Percentiles rank a stretch among this genome's conserved stretches.
phyloP scores from a whole-genome alignment of 1,140 invertebrate species.

The Dendrolimus kikuchii region DNA sequence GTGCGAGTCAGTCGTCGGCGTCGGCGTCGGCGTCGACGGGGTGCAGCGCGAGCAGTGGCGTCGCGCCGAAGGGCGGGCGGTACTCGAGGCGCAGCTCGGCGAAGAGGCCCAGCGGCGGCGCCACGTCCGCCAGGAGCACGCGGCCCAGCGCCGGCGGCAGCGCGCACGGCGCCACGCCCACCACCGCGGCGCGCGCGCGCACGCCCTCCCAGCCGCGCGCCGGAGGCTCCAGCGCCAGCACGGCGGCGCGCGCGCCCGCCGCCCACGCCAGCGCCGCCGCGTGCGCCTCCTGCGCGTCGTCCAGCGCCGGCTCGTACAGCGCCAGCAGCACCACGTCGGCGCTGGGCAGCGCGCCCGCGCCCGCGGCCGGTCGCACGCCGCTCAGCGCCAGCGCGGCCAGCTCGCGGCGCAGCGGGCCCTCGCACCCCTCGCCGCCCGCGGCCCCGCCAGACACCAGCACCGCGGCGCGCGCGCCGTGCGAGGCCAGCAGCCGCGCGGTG shows the following conservation, averaged over 20 bases:
- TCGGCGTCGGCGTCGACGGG: conserved; percentile 51
- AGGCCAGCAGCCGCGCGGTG: conserved; percentile 85
- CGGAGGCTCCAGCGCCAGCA: conserved; percentile 88
- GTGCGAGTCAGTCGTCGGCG: neutral
- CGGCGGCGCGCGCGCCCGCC: conserved; percentile 80
- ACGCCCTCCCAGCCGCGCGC: conserved; percentile 77
- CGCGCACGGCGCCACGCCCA: conserved; percentile 82
- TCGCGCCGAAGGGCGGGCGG: conserved; percentile 90
- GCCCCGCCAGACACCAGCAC: conserved; percentile 11
- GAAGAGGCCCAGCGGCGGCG: conserved; percentile 85
- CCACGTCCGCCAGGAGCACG: conserved; percentile 71
- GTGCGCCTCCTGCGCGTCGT: conserved; percentile 66
- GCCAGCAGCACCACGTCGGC: conserved; percentile 87
- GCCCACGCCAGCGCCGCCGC: conserved; percentile 52
- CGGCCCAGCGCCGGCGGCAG: conserved; percentile 78
- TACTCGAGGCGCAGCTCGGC: conserved; percentile 85
- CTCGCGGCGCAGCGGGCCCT: conserved; percentile 6
- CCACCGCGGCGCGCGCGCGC: conserved; percentile 78
- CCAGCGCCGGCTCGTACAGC: conserved; percentile 80
- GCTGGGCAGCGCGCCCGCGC: conserved; percentile 84
- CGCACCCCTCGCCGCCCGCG: conserved; percentile 1
- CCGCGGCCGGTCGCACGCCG: conserved; percentile 77
- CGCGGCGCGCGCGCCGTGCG: conserved; percentile 79
- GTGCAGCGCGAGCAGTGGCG: conserved; percentile 90
- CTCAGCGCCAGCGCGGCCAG: conserved; percentile 9